Percentiles rank a stretch among this genome's conserved stretches.
phyloP scores from a whole-genome alignment of 2,888 invertebrate genomes.

The Hirudinaria manillensis region DNA sequence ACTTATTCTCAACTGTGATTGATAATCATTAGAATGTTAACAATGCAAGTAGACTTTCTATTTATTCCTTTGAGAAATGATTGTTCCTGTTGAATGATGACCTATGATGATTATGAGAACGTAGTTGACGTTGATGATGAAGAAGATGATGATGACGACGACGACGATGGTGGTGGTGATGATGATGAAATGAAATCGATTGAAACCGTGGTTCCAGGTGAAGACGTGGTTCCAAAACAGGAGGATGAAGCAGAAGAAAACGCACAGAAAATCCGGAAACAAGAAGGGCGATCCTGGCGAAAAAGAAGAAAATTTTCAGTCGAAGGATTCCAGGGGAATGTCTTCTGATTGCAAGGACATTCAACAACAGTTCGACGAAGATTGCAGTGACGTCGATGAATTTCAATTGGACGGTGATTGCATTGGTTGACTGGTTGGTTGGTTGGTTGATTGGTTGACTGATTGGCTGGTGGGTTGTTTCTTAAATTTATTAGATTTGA shows the following conservation, averaged over 20 bases:
- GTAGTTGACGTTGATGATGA: background rate
- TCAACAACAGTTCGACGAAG: background rate
- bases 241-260: slow-evolving; percentile 66
- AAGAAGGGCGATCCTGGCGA: slow-evolving; percentile 17
- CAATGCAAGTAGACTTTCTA: too few relatives aligned
- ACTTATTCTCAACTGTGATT: too few relatives aligned
- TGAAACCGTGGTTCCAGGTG: slow-evolving; percentile 61
- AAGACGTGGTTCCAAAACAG: slow-evolving; percentile 98
- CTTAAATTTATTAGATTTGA: too few relatives aligned
- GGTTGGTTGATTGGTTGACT: too few relatives aligned
- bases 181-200: too few relatives aligned
- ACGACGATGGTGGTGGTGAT: slow-evolving; percentile 6
- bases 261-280: slow-evolving; percentile 45
- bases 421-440: too few relatives aligned
- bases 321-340: too few relatives aligned
- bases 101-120: background rate
- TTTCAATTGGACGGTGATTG: background rate
- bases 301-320: background rate
- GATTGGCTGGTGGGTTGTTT: too few relatives aligned
- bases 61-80: too few relatives aligned
- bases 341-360: too few relatives aligned
- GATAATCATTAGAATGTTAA: too few relatives aligned
- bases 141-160: background rate
- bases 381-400: background rate
- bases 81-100: too few relatives aligned